A percentile compares a stretch with the other conserved stretches of the same genome.
Evolutionary conservation across 35 echinoderm and acorn worm species (phyloP).

Genomic region (Lytechinus variegatus): DNA sequence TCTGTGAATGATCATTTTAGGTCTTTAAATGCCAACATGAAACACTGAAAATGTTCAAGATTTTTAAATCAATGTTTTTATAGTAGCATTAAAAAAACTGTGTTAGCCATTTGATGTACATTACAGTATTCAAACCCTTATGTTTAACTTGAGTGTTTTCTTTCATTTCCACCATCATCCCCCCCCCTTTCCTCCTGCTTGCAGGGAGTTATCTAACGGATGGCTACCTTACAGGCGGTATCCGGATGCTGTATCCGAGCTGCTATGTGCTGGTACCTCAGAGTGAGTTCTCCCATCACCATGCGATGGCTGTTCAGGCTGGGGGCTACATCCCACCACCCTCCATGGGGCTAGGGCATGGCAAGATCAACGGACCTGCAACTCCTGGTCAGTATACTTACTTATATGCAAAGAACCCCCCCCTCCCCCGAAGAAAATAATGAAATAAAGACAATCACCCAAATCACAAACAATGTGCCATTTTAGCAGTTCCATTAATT

Average conservation of each 20-base stretch:
- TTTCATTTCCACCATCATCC: too few species aligned
- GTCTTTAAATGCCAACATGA: too few species aligned
- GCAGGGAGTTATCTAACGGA: not conserved
- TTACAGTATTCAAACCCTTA: too few species aligned
- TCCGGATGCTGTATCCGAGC: slow-evolving; percentile 86
- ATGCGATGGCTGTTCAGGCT: slow-evolving; percentile 56
- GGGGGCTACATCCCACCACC: slow-evolving; percentile 46
- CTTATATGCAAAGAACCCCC: not conserved
- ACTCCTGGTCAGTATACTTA: slow-evolving; percentile 52
- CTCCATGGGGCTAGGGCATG: slow-evolving; percentile 45
- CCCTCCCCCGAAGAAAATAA: not conserved
- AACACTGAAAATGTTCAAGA: too few species aligned
- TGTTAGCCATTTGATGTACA: too few species aligned
- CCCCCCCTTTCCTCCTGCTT: not conserved
- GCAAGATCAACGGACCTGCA: slow-evolving; percentile 59
- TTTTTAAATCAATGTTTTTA: too few species aligned
- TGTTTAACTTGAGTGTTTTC: too few species aligned
- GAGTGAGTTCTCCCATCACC: slow-evolving; percentile 62
- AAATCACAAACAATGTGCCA: too few species aligned
- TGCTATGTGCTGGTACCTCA: slow-evolving; percentile 87
- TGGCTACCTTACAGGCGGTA: slow-evolving; percentile 65
- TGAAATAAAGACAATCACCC: too few species aligned
- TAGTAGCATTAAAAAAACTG: too few species aligned
- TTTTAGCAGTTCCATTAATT: too few species aligned
- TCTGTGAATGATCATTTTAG: too few species aligned